Base-by-base conservation (phyloP, 2,888 invertebrate species). In the Xestoiulus laeticollis region DNA sequence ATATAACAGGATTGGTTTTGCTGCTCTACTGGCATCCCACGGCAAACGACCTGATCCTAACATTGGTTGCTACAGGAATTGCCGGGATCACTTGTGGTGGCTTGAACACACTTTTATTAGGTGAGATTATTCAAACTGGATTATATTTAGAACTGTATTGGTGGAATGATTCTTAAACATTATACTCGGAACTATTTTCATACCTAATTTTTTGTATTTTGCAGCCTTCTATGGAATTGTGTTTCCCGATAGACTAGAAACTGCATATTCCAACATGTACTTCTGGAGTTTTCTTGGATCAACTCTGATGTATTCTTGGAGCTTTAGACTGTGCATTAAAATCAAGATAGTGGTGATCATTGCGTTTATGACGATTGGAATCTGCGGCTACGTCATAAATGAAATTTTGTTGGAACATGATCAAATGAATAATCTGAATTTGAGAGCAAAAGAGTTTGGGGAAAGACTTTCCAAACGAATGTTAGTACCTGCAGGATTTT, bases 281-380 rank as follows among this genome's bases (percentile, higher is more conserved):
- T 86, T 86, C 22, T 86, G 86, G 86, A 86, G 22, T 86, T 86
- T 86, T 16, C 30, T 86, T 0, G 86, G 44, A 26, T 86, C 86
- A 22, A 48, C 86, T 48, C 30, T 86, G 8, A 86, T 86, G 86
- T 86, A 86, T 26, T 48, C 48, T 1, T n/a, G 48, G 4, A 86
- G 86, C 26, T 86, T 48, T 26, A 32, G 22, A 26, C 86, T 86
- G 19, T 86, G 86, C 16, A 0, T 86, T 6, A 43, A 48, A 8
- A 26, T 86, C 48, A 86, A 86, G 53, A 2, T 86, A 0, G 4
- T 48, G 26, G 53, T 86, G 8, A 48, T 86, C 48, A 48, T 86
- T 19, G 48, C 5, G 3, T 19, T 86, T 4, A n/a, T 26, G 12
- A 48, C 48, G 5, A 22, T 86, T 8, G 86, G 86, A 19, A 22